A percentile compares a stretch with the other conserved stretches of the same genome.
Evolutionary conservation across 2,113 vertebrate species (phyloP).

Genomic region (Otocyon megalotis): DNA sequence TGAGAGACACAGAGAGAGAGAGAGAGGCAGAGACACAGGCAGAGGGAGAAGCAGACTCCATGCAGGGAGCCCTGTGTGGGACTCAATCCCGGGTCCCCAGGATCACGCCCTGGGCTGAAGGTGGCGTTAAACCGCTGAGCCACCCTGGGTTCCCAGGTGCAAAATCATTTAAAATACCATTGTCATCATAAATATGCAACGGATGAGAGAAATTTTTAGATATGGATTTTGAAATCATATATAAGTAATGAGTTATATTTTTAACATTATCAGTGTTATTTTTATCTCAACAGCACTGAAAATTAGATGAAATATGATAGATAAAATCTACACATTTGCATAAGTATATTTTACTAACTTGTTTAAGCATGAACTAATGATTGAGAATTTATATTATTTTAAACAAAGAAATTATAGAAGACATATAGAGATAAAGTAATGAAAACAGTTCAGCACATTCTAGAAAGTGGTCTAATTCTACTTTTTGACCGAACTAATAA

Average conservation of each 20-base stretch:
- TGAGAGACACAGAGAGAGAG: too few relatives aligned
- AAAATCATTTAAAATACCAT: background rate
- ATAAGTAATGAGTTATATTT: background rate
- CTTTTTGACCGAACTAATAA: conserved; percentile 55
- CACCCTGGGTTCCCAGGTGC: background rate
- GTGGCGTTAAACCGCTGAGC: too few relatives aligned
- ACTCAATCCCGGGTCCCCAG: too few relatives aligned
- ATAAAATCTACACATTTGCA: background rate
- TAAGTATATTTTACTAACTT: background rate
- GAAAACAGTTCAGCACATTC: background rate
- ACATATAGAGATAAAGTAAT: background rate
- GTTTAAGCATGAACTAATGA: background rate
- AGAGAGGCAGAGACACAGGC: too few relatives aligned
- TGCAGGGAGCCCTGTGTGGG: too few relatives aligned
- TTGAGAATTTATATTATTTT: background rate
- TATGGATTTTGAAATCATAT: background rate
- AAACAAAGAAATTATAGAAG: background rate
- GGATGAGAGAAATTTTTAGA: background rate
- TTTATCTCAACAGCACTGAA: background rate
- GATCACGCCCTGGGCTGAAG: too few relatives aligned
- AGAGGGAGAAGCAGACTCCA: too few relatives aligned
- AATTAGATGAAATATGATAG: background rate
- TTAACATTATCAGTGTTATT: background rate
- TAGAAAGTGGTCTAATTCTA: conserved; percentile 17
- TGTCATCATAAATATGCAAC: background rate